Conservation (phyloP, 2,888 invertebrate genomes). For the Gymnosoma rotundatum region DNA sequence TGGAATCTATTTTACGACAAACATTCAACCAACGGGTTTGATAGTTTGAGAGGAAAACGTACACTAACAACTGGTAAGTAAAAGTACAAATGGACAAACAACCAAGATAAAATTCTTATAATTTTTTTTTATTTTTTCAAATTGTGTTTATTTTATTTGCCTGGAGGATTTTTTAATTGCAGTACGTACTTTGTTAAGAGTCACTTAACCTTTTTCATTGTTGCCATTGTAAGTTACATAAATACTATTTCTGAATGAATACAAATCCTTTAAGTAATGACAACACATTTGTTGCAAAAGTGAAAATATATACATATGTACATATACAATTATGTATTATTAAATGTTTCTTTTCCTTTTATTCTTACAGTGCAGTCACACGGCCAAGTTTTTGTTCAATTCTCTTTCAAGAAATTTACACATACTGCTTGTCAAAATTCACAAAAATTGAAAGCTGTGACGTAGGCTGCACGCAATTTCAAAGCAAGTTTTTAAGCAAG, state of each 20-base stretch:
- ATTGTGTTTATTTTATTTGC: slow-evolving; percentile 31
- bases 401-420: too few species aligned
- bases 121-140: background rate
- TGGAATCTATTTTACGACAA: slow-evolving; percentile 75
- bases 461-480: too few species aligned
- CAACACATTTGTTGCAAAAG: background rate
- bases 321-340: background rate
- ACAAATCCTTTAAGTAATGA: slow-evolving; percentile 9
- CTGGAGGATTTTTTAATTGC: slow-evolving; percentile 14
- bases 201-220: slow-evolving; percentile 53
- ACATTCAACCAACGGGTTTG: slow-evolving; percentile 86
- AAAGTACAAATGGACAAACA: slow-evolving; percentile 7
- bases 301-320: background rate
- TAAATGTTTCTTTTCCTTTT: background rate
- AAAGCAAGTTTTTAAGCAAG: too few species aligned
- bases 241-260: background rate
- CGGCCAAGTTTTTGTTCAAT: too few species aligned
- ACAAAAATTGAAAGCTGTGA: too few species aligned
- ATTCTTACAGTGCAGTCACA: too few species aligned
- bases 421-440: too few species aligned
- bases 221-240: background rate
- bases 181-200: slow-evolving; percentile 31
- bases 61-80: slow-evolving; percentile 69
- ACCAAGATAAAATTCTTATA: background rate
- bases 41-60: slow-evolving; percentile 87